Conservation (phyloP, 2,113 vertebrate species). For the Apodemus sylvaticus region DNA sequence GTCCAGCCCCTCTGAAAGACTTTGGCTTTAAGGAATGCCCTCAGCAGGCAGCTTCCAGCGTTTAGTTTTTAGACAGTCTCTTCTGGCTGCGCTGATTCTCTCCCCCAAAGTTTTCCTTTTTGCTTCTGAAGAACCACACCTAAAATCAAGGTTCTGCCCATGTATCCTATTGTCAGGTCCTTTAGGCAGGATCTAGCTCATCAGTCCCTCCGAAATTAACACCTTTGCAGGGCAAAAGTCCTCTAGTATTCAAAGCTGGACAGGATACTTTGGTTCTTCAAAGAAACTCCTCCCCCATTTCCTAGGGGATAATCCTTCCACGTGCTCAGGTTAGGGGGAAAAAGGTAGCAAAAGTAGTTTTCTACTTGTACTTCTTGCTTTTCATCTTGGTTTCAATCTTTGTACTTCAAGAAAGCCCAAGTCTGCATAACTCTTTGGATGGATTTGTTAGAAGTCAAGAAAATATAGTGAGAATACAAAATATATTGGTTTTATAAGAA, state of each 20-base stretch:
- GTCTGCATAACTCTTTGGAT: background rate
- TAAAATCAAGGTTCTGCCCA: background rate
- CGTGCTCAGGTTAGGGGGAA: background rate
- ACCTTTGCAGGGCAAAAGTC: background rate
- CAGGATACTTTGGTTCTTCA: background rate
- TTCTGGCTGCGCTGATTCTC: background rate
- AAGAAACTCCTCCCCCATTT: background rate
- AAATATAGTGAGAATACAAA: conserved; percentile 14
- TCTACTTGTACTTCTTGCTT: background rate
- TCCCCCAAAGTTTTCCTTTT: background rate
- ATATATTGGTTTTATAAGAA: conserved; percentile 1
- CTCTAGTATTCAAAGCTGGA: background rate
- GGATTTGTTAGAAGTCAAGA: conserved; percentile 11
- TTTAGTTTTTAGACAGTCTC: background rate
- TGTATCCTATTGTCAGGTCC: background rate
- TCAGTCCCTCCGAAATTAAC: background rate
- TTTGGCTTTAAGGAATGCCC: accelerated
- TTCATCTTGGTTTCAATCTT: background rate
- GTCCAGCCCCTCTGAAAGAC: background rate
- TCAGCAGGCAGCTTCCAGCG: background rate
- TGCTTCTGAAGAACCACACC: background rate
- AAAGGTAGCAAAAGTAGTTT: background rate
- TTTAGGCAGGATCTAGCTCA: background rate
- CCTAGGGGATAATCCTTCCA: conserved; percentile 32
- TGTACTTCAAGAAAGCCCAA: background rate